Evolutionary conservation across 1,140 invertebrate genomes (phyloP).

Genomic region (Olivierus martensii): DNA sequence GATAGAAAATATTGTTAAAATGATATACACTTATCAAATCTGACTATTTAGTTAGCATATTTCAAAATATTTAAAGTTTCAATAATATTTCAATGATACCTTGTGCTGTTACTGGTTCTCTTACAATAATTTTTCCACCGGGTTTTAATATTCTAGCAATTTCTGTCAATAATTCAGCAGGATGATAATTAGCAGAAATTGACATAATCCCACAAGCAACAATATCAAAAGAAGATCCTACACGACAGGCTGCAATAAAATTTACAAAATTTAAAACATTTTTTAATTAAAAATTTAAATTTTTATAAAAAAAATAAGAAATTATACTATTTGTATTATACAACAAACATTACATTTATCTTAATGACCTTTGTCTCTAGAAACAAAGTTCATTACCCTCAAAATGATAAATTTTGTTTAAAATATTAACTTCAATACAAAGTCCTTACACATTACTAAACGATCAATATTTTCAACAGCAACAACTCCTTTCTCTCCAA

Average conservation of each 20-base stretch:
- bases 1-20: too few species aligned
- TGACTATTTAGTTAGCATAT: too few species aligned
- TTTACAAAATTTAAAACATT: neutral
- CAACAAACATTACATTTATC: neutral
- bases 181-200: conserved; percentile 21
- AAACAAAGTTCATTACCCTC: too few species aligned
- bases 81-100: conserved; percentile 2
- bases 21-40: too few species aligned
- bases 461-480: conserved; percentile 34
- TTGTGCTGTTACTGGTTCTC: conserved; percentile 21
- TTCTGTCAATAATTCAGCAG: conserved; percentile 28
- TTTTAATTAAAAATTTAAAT: too few species aligned
- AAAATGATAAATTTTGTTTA: too few species aligned
- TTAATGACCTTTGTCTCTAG: neutral
- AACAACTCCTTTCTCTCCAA: conserved; percentile 36
- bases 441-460: conserved; percentile 28
- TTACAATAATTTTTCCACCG: conserved; percentile 27
- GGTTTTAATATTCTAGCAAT: conserved; percentile 32
- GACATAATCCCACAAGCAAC: conserved; percentile 29
- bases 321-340: neutral
- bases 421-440: neutral
- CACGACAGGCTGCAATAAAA: conserved; percentile 25
- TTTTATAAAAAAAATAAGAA: neutral
- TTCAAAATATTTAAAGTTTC: too few species aligned
- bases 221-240: conserved; percentile 28